A percentile compares a stretch with the other conserved stretches of the same genome.
Conservation (phyloP, 1,140 invertebrate genomes). For the Neodiprion virginianus region DNA sequence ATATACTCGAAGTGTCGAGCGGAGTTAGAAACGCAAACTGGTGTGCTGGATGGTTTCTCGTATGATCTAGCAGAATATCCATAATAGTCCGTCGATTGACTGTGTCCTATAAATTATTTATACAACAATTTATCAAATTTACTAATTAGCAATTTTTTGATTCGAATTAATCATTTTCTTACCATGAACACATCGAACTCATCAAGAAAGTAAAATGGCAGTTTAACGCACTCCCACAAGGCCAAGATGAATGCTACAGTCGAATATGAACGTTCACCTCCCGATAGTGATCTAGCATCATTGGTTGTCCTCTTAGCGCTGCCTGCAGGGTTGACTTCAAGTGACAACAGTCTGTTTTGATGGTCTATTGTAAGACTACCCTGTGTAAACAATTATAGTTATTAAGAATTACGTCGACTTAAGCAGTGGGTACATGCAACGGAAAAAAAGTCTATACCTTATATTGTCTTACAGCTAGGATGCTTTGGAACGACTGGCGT, state of each 20-base stretch:
- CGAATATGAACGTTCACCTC: constrained; percentile 94
- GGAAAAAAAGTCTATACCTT: constrained; percentile 47
- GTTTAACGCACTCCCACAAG: constrained; percentile 88
- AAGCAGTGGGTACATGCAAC: neutral
- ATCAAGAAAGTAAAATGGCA: constrained; percentile 95
- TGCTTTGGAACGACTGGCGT: constrained; percentile 58
- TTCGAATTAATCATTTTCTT: constrained; percentile 29
- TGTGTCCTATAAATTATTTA: constrained; percentile 67
- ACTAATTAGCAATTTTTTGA: neutral
- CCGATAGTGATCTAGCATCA: constrained; percentile 75
- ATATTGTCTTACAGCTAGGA: constrained; percentile 60
- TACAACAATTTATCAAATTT: neutral
- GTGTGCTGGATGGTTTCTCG: constrained; percentile 63
- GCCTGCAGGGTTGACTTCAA: constrained; percentile 66
- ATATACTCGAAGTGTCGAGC: constrained; percentile 70
- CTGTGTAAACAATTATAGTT: constrained; percentile 44
- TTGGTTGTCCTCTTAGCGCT: constrained; percentile 40
- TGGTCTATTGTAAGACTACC: constrained; percentile 71
- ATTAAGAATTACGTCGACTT: constrained; percentile 3
- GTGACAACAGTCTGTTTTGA: constrained; percentile 61
- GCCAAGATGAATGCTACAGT: constrained; percentile 94
- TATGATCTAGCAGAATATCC: constrained; percentile 72
- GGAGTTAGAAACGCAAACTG: constrained; percentile 83
- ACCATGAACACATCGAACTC: constrained; percentile 99
- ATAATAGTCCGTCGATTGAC: constrained; percentile 75